Base-by-base conservation (phyloP, 2,888 invertebrate genomes). In the Dorcus hopei region DNA sequence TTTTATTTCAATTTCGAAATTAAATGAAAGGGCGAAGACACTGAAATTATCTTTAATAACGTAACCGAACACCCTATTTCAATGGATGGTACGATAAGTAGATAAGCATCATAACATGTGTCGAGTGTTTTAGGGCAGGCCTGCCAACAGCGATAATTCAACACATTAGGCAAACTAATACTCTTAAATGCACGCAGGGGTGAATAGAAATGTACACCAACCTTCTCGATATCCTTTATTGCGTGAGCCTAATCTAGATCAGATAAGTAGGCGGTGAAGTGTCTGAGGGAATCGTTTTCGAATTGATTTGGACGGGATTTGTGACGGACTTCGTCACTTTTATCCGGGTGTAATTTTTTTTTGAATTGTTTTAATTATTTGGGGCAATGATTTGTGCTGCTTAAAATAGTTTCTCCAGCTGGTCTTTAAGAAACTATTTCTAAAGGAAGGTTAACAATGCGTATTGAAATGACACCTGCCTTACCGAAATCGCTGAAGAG, bases 101-200 rank as follows among this genome's bases (percentile, higher is more conserved):
- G 73, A 77, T 76, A 77, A 74, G 71, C 68, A 76, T 75, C 77
- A 72, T 67, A 73, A 77, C 75, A 76, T 76, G 75, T 77, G 75
- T 65, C 61, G 65, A 65, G 65, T 66, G 66, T 65, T 67, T 66
- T 66, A 59, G 64, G 66, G 64, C 61, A 59, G 65, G 65, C 57
- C 52, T 60, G 62, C 54, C 59, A 51, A 50, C 54, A 61, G 54
- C 59, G 65, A 65, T 68, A 68, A 68, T 68, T 66, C 65, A 53
- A 61, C 65, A 62, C 66, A 67, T 67, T 67, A 67, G 63, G 57
- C 65, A 65, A 67, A 67, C 62, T 64, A 59, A 59, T 56, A 55
- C 59, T 54, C 59, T 59, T 59, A 56, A 59, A 54, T 57, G 52
- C 51, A 52, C 57, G 51, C 33, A 50, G 58, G 57, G 53, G 58